Base-by-base conservation (phyloP, 2,888 invertebrate species). In the Alcis repandata region DNA sequence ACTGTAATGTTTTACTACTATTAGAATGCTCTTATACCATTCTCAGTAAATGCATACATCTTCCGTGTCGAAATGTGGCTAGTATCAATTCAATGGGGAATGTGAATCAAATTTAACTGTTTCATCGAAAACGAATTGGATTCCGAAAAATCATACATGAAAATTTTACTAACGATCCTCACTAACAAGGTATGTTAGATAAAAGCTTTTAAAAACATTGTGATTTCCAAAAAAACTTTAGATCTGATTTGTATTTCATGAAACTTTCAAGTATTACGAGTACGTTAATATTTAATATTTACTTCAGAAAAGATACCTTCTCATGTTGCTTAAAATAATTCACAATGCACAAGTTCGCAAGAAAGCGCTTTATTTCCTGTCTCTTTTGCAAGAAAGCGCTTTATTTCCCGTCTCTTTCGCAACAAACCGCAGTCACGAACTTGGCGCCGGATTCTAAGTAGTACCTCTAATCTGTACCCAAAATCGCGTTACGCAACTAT, bases 361-460 rank as follows among this genome's bases (percentile, higher is more conserved):
- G 72, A 70, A 68, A 72, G 70, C 64, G 32, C 54, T 52, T 60
- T 59, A 54, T 65, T 63, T 68, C 62, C 57, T 46, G 63, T 54
- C 48, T 59, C 65, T 68, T 67, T 65, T 64, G 64, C 58, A 69
- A 70, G 59, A 9, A 56, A 53, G n/a, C n/a, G 32, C 54, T 52
- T 60, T 59, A 54, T 65, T 63, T 68, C 62, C 57, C 51, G 63
- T 54, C 48, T 59, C 65, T 68, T 67, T 65, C 67, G 64, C 58
- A 69, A 70, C 61, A 9, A 56, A 53, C 43, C 52, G 58, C 63
- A 53, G 59, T 60, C 59, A 64, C 57, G 56, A 59, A 52, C 45
- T 49, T 33, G 56, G 60, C 56, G 40, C 60, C 54, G 32, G 52
- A 52, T 49, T 59, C 36, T 56, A 11, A 59, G 48, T 59, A 58